A percentile compares a stretch with the other conserved stretches of the same genome.
Evolutionary conservation across 1,140 invertebrate species (phyloP).

Genomic region (Drosophila triauraria): DNA sequence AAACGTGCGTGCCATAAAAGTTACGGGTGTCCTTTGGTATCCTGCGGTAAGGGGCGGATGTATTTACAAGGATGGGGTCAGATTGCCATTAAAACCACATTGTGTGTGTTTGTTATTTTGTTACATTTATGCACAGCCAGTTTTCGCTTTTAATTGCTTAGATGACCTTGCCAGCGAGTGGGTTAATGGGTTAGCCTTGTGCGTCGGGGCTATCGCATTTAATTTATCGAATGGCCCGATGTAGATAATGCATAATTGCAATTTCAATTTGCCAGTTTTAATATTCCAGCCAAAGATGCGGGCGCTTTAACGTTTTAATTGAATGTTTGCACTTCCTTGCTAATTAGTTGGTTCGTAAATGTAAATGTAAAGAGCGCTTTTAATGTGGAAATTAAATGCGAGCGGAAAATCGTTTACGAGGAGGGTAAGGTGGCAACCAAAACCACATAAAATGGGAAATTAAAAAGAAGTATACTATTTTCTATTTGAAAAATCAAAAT

Average conservation of each 20-base stretch:
- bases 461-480: no score
- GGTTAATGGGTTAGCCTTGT: conserved; percentile 40
- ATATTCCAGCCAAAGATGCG: conserved; percentile 34
- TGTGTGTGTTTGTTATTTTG: conserved; percentile 41
- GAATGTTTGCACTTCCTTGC: conserved; percentile 10
- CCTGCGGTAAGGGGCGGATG: conserved; percentile 1
- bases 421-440: no score
- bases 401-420: neutral
- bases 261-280: conserved; percentile 43
- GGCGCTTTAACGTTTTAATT: conserved; percentile 22
- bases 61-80: conserved; percentile 7
- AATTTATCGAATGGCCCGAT: conserved; percentile 43
- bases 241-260: conserved; percentile 50
- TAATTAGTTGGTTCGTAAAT: conserved; percentile 18
- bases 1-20: conserved; percentile 69
- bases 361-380: conserved; percentile 6
- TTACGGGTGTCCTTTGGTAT: conserved; percentile 35
- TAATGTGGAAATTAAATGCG: neutral
- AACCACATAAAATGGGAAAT: no score
- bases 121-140: conserved; percentile 49
- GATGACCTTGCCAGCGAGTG: conserved; percentile 41
- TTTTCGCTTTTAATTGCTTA: conserved; percentile 54
- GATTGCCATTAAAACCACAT: conserved; percentile 43
- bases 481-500: no score
- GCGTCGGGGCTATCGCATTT: conserved; percentile 37